These are phyloP conservation scores for Hyperoplus lanceolatus DNA, from an alignment of 2,797 vertebrate species.

Conservation along the genomic window DNA sequence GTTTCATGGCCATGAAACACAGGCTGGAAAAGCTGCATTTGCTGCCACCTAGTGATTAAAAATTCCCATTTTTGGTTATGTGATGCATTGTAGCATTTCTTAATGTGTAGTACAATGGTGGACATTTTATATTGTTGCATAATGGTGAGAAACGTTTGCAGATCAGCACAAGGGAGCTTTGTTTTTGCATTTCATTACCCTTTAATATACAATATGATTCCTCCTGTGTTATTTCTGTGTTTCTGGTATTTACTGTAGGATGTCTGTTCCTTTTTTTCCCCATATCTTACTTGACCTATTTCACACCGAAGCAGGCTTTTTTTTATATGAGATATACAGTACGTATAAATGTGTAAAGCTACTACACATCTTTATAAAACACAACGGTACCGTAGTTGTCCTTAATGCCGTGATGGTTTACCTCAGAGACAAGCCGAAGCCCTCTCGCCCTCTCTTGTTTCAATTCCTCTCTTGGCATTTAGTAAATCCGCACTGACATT, in stretches of 20 bases:
- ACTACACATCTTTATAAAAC: constrained; percentile 34
- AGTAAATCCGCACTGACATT: constrained; percentile 72
- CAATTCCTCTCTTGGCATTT: constrained; percentile 73
- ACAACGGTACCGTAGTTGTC: constrained; percentile 30
- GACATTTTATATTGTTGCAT: not conserved
- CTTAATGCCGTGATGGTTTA: constrained; percentile 19
- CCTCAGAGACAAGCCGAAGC: constrained; percentile 52
- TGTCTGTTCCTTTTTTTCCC: constrained; percentile 3
- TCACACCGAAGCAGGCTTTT: not conserved
- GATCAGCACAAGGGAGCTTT: not conserved
- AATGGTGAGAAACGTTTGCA: not conserved
- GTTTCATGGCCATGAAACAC: not conserved
- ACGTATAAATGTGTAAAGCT: constrained; percentile 5
- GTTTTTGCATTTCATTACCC: not conserved
- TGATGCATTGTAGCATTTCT: not conserved
- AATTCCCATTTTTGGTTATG: not conserved
- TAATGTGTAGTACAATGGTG: not conserved
- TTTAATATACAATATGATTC: not conserved
- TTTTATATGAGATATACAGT: not conserved
- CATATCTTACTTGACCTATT: not conserved
- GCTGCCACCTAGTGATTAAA: constrained; percentile 54
- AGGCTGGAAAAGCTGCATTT: constrained; percentile 20
- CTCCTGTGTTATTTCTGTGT: not conserved
- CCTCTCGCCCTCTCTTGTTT: constrained; percentile 70
- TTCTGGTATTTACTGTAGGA: not conserved